Conservation (phyloP, 2,113 vertebrate species). For the Galeopterus variegatus region DNA sequence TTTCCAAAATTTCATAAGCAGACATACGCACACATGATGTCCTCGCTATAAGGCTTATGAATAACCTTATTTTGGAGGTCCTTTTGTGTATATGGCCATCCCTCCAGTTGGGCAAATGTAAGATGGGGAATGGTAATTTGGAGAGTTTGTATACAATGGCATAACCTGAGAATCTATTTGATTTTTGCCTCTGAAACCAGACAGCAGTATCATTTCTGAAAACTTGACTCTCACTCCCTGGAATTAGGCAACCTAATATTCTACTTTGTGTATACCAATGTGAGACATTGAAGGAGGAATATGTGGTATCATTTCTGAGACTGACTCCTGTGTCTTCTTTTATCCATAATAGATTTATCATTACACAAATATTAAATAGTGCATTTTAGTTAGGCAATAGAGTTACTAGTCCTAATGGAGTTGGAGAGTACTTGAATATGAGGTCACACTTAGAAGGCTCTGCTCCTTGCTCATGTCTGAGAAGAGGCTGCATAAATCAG, state of each 20-base stretch:
- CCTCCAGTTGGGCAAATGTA: background rate
- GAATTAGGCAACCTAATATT: conserved; percentile 35
- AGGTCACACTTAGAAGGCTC: background rate
- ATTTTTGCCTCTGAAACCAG: conserved; percentile 52
- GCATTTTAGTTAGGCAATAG: conserved; percentile 52
- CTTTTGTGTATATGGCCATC: background rate
- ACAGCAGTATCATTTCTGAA: conserved; percentile 33
- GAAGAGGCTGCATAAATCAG: background rate
- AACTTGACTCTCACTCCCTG: background rate
- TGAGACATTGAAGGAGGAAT: background rate
- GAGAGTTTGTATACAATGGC: background rate
- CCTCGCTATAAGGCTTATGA: background rate
- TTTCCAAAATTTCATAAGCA: background rate
- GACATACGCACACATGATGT: background rate
- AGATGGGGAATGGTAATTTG: background rate
- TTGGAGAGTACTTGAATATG: background rate
- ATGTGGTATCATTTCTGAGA: background rate
- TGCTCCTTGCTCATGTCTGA: background rate
- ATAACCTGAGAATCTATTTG: conserved; percentile 12
- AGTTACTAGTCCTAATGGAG: conserved; percentile 34
- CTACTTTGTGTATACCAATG: background rate
- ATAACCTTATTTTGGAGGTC: background rate
- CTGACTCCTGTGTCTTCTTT: background rate
- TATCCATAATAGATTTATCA: conserved; percentile 26
- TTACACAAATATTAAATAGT: conserved; percentile 62